Evolutionary conservation across 2,888 invertebrate genomes (phyloP).

Genomic region (Himalopsyche anomala): DNA sequence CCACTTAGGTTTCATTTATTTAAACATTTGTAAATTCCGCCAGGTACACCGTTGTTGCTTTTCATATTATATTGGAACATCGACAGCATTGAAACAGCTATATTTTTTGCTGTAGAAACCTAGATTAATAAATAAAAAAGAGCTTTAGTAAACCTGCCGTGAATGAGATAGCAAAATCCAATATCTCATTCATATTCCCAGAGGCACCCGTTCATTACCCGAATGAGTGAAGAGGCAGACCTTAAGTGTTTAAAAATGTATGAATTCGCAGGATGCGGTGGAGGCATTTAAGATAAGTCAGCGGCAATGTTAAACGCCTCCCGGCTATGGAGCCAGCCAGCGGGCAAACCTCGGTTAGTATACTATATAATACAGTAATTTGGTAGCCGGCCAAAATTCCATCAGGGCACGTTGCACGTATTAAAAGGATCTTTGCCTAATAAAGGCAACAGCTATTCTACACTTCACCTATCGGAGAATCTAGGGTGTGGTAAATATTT

Average conservation of each 20-base stretch:
- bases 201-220: neutral
- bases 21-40: too few species aligned
- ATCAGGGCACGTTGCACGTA: neutral
- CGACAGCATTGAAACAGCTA: too few species aligned
- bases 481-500: neutral
- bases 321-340: neutral
- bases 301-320: conserved; percentile 7
- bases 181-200: conserved; percentile 6
- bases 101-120: too few species aligned
- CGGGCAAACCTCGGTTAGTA: neutral
- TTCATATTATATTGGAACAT: too few species aligned
- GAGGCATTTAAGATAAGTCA: conserved; percentile 4
- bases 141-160: neutral
- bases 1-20: too few species aligned
- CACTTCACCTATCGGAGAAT: neutral
- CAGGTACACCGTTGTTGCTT: too few species aligned
- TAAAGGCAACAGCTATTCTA: neutral
- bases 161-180: neutral
- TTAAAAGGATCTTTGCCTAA: neutral
- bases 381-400: conserved; percentile 7
- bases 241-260: conserved; percentile 16
- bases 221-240: neutral
- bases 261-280: conserved; percentile 11
- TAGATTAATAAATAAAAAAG: too few species aligned
- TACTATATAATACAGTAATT: neutral